phyloP scores from a whole-genome alignment of 2,113 vertebrate genomes.

The Brachyistius frenatus region DNA sequence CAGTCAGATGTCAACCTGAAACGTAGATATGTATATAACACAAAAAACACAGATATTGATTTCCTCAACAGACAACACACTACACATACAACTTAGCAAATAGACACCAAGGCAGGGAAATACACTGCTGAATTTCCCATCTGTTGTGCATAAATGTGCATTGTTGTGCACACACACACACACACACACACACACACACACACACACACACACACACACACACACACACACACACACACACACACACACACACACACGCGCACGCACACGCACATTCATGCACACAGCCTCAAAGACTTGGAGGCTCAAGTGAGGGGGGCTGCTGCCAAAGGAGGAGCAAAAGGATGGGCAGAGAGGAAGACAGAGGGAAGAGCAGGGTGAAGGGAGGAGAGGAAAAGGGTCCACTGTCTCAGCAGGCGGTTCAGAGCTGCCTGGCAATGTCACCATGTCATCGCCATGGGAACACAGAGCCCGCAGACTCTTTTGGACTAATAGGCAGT shows the following conservation, averaged over 20 bases:
- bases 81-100: conserved; percentile 8
- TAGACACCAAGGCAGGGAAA: conserved; percentile 25
- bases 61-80: conserved; percentile 1
- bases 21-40: neutral
- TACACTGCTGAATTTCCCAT: conserved; percentile 43
- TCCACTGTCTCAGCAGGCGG: conserved; percentile 69
- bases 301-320: conserved; percentile 33
- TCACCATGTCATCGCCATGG: conserved; percentile 84
- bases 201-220: neutral
- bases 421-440: conserved; percentile 80
- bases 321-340: conserved; percentile 50
- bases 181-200: neutral
- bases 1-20: neutral
- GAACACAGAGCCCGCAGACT: conserved; percentile 70
- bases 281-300: conserved; percentile 46
- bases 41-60: conserved; percentile 3
- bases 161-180: conserved; percentile 7
- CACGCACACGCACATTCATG: conserved; percentile 12
- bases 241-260: conserved; percentile 4
- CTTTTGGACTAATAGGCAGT: conserved; percentile 84
- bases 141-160: conserved; percentile 28
- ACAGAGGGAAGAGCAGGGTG: conserved; percentile 40
- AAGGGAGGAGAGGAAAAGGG: conserved; percentile 59
- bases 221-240: too few species aligned
- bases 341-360: conserved; percentile 49